Evolutionary conservation across 2,888 invertebrate genomes (phyloP).

Genomic region (Erebia ligea): DNA sequence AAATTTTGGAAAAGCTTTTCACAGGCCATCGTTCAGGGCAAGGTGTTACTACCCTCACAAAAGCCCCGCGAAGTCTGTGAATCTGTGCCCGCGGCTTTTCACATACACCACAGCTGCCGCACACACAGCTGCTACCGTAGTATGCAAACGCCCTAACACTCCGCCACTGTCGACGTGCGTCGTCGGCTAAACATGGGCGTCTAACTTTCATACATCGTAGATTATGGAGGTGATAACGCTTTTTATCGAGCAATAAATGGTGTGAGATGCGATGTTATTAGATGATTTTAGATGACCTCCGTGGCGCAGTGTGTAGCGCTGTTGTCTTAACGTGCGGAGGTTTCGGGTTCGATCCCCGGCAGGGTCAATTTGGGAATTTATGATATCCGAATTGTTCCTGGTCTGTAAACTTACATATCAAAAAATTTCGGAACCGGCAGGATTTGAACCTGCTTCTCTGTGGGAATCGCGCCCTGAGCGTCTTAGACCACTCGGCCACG

Average conservation of each 20-base stretch:
- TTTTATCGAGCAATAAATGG: conserved; percentile 1
- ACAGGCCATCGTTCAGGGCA: conserved; percentile 42
- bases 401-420: too few relatives aligned
- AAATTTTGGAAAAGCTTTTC: conserved; percentile 23
- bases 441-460: too few relatives aligned
- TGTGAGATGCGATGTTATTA: too few relatives aligned
- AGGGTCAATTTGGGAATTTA: too few relatives aligned
- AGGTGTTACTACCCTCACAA: conserved; percentile 67
- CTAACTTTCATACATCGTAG: conserved; percentile 45
- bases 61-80: conserved; percentile 67
- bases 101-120: conserved; percentile 71
- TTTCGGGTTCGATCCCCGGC: too few relatives aligned
- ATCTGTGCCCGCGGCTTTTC: conserved; percentile 69
- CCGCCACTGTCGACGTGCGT: not conserved
- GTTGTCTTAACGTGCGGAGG: too few relatives aligned
- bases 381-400: too few relatives aligned
- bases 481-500: too few relatives aligned
- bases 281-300: too few relatives aligned
- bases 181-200: conserved; percentile 45
- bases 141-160: conserved; percentile 79
- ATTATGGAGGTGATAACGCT: conserved; percentile 39
- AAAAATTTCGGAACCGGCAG: too few relatives aligned
- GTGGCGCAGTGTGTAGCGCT: too few relatives aligned
- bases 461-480: too few relatives aligned
- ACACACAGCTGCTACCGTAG: conserved; percentile 54